phyloP scores from a whole-genome alignment of 1,140 invertebrate genomes.

The Panonychus citri region DNA sequence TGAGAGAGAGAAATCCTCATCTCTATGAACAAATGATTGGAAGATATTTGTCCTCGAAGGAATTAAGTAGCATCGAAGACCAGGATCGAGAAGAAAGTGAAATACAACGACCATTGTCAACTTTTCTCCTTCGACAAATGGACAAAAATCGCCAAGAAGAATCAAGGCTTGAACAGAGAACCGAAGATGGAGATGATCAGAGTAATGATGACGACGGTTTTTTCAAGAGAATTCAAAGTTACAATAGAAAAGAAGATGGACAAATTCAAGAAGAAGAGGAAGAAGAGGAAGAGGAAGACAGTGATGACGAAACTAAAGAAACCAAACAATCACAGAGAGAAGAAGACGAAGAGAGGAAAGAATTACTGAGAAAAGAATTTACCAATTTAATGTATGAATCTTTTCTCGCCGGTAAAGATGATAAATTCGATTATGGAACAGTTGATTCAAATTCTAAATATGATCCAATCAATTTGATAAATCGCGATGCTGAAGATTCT shows the following conservation, averaged over 20 bases:
- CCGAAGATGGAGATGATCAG: neutral
- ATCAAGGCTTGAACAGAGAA: neutral
- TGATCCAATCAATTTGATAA: slow-evolving; percentile 42
- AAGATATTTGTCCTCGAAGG: slow-evolving; percentile 49
- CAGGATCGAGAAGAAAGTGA: slow-evolving; percentile 19
- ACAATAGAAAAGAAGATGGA: neutral
- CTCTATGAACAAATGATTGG: slow-evolving; percentile 69
- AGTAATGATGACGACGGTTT: neutral
- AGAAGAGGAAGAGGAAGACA: neutral
- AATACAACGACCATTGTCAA: neutral
- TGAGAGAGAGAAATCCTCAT: slow-evolving; percentile 69
- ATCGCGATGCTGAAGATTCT: slow-evolving; percentile 56
- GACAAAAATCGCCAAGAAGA: neutral
- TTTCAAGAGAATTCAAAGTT: too few relatives aligned
- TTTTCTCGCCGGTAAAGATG: slow-evolving; percentile 60
- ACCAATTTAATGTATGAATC: slow-evolving; percentile 59
- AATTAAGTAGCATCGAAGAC: slow-evolving; percentile 27
- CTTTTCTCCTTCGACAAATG: neutral
- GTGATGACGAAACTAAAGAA: slow-evolving; percentile 18
- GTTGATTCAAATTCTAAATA: slow-evolving; percentile 52
- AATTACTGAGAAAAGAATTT: slow-evolving; percentile 52
- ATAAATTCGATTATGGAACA: slow-evolving; percentile 51
- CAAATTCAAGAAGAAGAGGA: neutral
- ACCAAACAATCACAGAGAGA: slow-evolving; percentile 5
- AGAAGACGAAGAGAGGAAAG: slow-evolving; percentile 19